Evolutionary conservation across 2,797 vertebrate species (phyloP).

Genomic region (Falco columbarius): DNA sequence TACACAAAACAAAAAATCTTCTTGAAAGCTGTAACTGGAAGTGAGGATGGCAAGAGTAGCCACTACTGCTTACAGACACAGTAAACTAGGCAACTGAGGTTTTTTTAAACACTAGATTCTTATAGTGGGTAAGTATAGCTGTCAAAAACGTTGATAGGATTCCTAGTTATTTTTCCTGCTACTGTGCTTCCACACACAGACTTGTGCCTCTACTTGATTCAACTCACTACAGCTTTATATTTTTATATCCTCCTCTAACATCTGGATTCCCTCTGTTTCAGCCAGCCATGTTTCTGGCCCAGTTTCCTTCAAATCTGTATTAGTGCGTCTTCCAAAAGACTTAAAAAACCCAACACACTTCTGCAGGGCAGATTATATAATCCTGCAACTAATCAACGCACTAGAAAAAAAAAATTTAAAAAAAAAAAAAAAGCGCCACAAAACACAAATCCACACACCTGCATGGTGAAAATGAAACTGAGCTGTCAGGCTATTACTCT

Average conservation of each 20-base stretch:
- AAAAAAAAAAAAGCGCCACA: background rate
- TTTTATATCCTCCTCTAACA: background rate
- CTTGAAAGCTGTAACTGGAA: background rate
- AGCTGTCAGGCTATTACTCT: background rate
- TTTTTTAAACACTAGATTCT: background rate
- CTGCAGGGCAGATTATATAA: conserved; percentile 23
- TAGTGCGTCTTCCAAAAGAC: conserved; percentile 18
- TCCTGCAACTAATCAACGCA: conserved; percentile 12
- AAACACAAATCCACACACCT: background rate
- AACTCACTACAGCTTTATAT: background rate
- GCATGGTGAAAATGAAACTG: conserved; percentile 4
- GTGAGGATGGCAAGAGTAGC: background rate
- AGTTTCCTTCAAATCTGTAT: conserved; percentile 1
- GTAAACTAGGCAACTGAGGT: background rate
- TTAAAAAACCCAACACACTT: conserved; percentile 7
- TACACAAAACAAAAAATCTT: background rate
- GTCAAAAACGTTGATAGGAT: background rate
- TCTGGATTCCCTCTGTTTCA: background rate
- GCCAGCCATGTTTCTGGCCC: background rate
- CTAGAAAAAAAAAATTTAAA: background rate
- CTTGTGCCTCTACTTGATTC: background rate
- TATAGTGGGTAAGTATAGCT: background rate
- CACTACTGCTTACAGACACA: background rate
- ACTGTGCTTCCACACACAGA: background rate
- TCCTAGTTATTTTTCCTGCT: background rate